phyloP scores from a whole-genome alignment of 2,888 invertebrate genomes.

The Tricholauxania praeusta region DNA sequence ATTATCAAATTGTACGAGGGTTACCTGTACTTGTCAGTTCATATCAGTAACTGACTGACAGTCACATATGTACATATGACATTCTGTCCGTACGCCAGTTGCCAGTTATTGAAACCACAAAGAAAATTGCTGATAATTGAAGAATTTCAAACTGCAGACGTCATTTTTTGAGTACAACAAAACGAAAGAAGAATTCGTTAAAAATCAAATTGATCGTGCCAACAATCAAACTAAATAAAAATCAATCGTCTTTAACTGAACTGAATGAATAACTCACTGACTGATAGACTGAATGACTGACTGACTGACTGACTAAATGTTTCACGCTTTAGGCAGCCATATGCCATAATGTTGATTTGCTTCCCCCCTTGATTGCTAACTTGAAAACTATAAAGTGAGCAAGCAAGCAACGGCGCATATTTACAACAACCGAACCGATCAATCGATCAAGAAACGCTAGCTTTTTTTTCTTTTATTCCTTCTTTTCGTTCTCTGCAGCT shows the following conservation, averaged over 20 bases:
- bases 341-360: background rate
- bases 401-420: background rate
- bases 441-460: conserved; percentile 8
- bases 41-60: too few species aligned
- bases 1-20: too few species aligned
- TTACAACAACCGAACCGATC: too few species aligned
- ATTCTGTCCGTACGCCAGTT: too few species aligned
- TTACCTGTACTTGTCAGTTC: too few species aligned
- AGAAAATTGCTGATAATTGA: conserved; percentile 28
- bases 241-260: background rate
- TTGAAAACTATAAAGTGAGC: conserved; percentile 15
- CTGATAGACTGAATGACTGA: background rate
- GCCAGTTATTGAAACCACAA: too few species aligned
- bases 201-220: conserved; percentile 24
- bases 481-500: conserved; percentile 6
- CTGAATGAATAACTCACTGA: background rate
- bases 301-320: background rate
- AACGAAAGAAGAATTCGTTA: conserved; percentile 12
- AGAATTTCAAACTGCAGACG: conserved; percentile 34
- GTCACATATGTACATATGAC: too few species aligned
- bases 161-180: conserved; percentile 17
- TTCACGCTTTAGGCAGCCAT: background rate
- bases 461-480: conserved; percentile 12
- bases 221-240: background rate
- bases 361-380: background rate